Conservation (phyloP, 2,797 vertebrate species). For the Characodon lateralis region DNA sequence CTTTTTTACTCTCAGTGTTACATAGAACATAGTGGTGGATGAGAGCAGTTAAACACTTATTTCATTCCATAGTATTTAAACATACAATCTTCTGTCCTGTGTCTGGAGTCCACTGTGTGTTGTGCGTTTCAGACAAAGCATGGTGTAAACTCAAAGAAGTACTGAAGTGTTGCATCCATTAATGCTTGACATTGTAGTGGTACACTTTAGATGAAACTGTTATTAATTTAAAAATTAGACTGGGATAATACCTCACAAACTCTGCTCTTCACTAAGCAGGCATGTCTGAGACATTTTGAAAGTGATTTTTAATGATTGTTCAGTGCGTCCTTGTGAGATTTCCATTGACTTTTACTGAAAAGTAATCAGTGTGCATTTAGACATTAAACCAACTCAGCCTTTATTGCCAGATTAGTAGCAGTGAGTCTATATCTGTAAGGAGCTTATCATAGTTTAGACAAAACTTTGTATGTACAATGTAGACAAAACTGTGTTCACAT, state of each 20-base stretch:
- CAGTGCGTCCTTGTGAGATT: background rate
- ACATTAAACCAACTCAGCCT: background rate
- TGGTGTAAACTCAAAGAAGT: background rate
- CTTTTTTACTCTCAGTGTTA: background rate
- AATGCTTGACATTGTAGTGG: background rate
- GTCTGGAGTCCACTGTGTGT: too few relatives aligned
- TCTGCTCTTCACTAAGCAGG: background rate
- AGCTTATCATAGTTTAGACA: too few relatives aligned
- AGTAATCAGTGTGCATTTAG: background rate
- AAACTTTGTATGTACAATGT: background rate
- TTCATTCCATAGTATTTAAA: background rate
- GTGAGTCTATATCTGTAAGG: background rate
- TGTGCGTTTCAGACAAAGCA: background rate
- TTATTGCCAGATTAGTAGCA: background rate
- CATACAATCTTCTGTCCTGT: background rate
- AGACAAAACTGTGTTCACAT: background rate
- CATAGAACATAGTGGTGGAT: background rate
- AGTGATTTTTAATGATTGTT: conserved; percentile 1
- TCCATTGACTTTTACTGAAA: background rate
- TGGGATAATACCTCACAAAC: background rate
- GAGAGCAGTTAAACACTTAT: background rate
- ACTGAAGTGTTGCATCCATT: background rate
- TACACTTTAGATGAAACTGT: background rate
- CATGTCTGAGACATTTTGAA: background rate
- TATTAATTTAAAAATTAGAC: background rate